Conservation (phyloP, 2,797 vertebrate genomes). For the Gambelia wislizenii region DNA sequence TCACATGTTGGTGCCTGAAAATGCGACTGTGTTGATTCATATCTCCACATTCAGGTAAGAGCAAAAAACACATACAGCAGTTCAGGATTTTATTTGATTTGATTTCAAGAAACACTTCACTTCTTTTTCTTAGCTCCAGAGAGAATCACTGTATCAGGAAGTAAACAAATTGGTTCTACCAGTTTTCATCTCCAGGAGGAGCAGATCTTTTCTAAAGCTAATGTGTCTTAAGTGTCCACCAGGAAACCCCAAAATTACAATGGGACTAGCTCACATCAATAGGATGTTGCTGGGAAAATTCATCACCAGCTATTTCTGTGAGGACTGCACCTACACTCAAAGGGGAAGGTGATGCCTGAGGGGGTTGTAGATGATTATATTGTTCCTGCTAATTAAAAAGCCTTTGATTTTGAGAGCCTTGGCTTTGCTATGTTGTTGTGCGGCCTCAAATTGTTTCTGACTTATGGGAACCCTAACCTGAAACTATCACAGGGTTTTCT, state of each 20-base stretch:
- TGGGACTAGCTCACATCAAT: not conserved
- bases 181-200: not conserved
- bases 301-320: not conserved
- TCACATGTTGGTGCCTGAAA: not conserved
- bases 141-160: not conserved
- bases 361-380: not conserved
- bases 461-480: too few species aligned
- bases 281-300: not conserved
- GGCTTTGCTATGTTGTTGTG: not conserved
- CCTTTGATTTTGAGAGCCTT: not conserved
- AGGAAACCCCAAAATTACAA: not conserved
- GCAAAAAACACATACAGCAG: not conserved
- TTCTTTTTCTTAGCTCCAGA: not conserved
- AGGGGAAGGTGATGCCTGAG: not conserved
- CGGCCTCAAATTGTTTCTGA: not conserved
- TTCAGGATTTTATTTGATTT: not conserved
- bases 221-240: not conserved
- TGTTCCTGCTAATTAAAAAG: not conserved
- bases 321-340: not conserved
- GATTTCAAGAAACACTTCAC: not conserved
- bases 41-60: not conserved
- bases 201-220: not conserved
- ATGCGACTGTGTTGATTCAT: not conserved
- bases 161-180: not conserved
- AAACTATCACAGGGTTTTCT: too few species aligned